A percentile compares a stretch with the other conserved stretches of the same genome.
Conservation (phyloP, 2,797 vertebrate genomes). For the Harpagifer antarcticus region DNA sequence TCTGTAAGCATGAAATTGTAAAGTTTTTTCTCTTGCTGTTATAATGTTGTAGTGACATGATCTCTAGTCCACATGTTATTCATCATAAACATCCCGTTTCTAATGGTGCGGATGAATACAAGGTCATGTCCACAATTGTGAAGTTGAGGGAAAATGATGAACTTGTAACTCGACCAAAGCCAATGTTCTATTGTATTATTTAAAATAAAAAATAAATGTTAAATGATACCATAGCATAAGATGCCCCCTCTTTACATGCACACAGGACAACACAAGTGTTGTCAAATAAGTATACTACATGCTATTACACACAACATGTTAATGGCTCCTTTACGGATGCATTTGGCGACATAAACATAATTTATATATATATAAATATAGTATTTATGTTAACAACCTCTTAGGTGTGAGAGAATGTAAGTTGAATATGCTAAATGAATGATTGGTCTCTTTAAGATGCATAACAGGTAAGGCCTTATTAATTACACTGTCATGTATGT, state of each 20-base stretch:
- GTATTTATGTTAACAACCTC: slow-evolving; percentile 19
- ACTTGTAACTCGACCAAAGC: slow-evolving; percentile 86
- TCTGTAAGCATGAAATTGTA: slow-evolving; percentile 91
- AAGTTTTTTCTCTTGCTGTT: slow-evolving; percentile 86
- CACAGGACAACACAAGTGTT: slow-evolving; percentile 43
- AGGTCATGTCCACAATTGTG: slow-evolving; percentile 81
- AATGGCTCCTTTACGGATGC: slow-evolving; percentile 12
- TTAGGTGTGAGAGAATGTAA: slow-evolving; percentile 27
- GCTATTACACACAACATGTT: slow-evolving; percentile 16
- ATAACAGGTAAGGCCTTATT: slow-evolving; percentile 8
- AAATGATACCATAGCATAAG: slow-evolving; percentile 87
- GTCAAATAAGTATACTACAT: slow-evolving; percentile 38
- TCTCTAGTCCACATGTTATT: slow-evolving; percentile 67
- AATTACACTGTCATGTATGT: background rate
- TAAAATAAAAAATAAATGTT: slow-evolving; percentile 91
- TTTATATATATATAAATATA: background rate
- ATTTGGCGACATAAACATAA: slow-evolving; percentile 8
- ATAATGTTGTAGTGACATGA: slow-evolving; percentile 74
- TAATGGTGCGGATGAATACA: slow-evolving; percentile 66
- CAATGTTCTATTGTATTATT: slow-evolving; percentile 89
- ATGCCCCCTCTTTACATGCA: slow-evolving; percentile 81
- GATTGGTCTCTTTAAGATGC: slow-evolving; percentile 13
- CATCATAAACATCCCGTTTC: slow-evolving; percentile 65
- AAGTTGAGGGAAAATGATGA: slow-evolving; percentile 83
- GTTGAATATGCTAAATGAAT: slow-evolving; percentile 14